These are phyloP conservation scores for Megalonaias nervosa DNA, from an alignment of 1,140 invertebrate genomes.

Conservation along the genomic window DNA sequence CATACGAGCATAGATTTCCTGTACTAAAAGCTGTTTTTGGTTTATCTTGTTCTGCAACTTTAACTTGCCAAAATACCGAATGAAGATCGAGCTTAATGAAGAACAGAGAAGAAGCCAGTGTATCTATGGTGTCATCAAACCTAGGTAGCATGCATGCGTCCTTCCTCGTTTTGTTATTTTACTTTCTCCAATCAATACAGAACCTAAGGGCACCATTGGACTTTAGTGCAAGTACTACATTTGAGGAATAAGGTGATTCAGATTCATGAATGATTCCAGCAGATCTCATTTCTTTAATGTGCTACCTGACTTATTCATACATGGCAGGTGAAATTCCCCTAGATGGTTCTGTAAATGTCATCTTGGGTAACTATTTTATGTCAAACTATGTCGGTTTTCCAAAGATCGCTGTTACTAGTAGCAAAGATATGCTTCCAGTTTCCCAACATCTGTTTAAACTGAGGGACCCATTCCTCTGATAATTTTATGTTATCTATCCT, in stretches of 20 bases:
- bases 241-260: conserved; percentile 6
- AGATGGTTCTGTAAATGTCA: conserved; percentile 3
- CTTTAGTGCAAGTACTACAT: conserved; percentile 12
- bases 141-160: conserved; percentile 5
- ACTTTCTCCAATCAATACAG: neutral
- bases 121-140: conserved; percentile 15
- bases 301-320: neutral
- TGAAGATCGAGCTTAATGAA: neutral
- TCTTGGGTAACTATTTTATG: conserved; percentile 23
- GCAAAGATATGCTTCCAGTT: conserved; percentile 29
- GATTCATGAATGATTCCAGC: conserved; percentile 7
- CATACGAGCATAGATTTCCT: neutral
- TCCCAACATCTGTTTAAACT: conserved; percentile 11
- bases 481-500: too few relatives aligned
- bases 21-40: neutral
- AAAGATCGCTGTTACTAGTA: conserved; percentile 8
- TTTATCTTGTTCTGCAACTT: neutral
- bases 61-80: neutral
- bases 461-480: too few relatives aligned
- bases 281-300: conserved; percentile 16
- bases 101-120: neutral
- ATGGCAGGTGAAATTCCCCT: conserved; percentile 18
- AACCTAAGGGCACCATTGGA: conserved; percentile 10
- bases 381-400: conserved; percentile 9
- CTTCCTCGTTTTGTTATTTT: neutral